Evolutionary conservation across 1,140 invertebrate species (phyloP).

Genomic region (Medauroidea extradentata): DNA sequence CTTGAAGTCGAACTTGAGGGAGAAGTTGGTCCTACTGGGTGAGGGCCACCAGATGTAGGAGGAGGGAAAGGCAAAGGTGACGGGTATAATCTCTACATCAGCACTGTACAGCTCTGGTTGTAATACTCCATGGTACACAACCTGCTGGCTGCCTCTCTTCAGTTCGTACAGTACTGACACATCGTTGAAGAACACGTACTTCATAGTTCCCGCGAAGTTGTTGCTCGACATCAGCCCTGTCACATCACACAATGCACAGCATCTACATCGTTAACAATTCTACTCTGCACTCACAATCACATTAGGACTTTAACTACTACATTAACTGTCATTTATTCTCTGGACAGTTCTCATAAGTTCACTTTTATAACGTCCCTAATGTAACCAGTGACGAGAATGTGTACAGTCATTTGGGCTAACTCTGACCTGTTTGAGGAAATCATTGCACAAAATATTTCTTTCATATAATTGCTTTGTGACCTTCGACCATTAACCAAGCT

Average conservation of each 20-base stretch:
- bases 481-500: too few species aligned
- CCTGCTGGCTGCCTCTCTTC: slow-evolving; percentile 70
- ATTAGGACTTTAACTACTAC: neutral
- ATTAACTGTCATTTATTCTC: neutral
- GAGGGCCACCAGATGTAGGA: slow-evolving; percentile 83
- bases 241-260: slow-evolving; percentile 18
- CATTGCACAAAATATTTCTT: too few species aligned
- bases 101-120: slow-evolving; percentile 77
- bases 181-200: slow-evolving; percentile 90
- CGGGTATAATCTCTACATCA: slow-evolving; percentile 81
- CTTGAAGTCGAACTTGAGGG: slow-evolving; percentile 84
- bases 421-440: too few species aligned
- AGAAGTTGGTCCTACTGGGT: slow-evolving; percentile 59
- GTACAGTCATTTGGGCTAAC: too few species aligned
- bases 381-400: neutral
- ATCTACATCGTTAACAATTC: too few species aligned
- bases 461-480: too few species aligned
- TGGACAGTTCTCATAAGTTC: neutral
- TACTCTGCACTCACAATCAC: too few species aligned
- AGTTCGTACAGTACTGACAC: slow-evolving; percentile 86
- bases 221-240: slow-evolving; percentile 49
- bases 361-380: neutral
- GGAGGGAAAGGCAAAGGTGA: slow-evolving; percentile 86
- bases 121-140: slow-evolving; percentile 58
- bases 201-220: slow-evolving; percentile 74